Conservation (phyloP, 2,888 invertebrate genomes). For the Dryomyza anilis region DNA sequence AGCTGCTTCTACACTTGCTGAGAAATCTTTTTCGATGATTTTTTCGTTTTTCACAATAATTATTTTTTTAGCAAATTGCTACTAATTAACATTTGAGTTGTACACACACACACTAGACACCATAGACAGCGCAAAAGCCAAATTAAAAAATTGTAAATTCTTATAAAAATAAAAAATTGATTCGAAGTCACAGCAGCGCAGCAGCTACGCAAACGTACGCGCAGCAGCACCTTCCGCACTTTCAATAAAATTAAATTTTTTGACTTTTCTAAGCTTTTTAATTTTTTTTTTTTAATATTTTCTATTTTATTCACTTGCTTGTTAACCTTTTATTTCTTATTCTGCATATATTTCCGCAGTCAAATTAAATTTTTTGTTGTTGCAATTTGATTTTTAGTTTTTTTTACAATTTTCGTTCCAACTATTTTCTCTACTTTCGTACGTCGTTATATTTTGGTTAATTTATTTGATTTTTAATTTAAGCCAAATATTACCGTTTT, state of each 20-base stretch:
- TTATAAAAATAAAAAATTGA: slow-evolving; percentile 4
- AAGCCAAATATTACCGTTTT: slow-evolving; percentile 14
- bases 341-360: background rate
- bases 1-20: too few species aligned
- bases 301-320: background rate
- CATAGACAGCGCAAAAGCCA: background rate
- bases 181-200: too few species aligned
- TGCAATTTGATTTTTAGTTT: background rate
- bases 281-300: background rate
- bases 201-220: slow-evolving; percentile 19
- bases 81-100: too few species aligned
- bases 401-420: background rate
- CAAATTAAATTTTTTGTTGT: background rate
- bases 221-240: slow-evolving; percentile 23
- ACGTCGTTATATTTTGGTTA: background rate
- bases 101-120: background rate
- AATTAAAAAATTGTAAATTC: slow-evolving; percentile 5
- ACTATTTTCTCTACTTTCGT: background rate
- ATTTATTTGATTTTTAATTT: background rate
- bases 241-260: slow-evolving; percentile 22
- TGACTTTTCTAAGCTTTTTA: too few species aligned
- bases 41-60: background rate
- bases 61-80: background rate
- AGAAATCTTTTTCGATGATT: too few species aligned
- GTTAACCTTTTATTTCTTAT: background rate